Evolutionary conservation across 2,888 invertebrate genomes (phyloP).

Genomic region (Andricus curvator): DNA sequence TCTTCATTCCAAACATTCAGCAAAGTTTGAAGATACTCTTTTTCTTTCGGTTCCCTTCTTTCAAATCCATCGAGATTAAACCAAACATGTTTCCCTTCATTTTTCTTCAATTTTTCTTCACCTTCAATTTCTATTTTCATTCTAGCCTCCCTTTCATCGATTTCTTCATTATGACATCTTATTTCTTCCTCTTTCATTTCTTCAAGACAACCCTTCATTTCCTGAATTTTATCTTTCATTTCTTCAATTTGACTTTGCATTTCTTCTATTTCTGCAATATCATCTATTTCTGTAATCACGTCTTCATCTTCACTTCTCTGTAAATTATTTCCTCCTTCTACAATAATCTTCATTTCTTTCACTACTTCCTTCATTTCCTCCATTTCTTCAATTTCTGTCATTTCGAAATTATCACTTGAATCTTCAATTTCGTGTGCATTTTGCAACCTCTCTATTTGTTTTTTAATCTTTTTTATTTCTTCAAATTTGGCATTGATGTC

Average conservation of each 20-base stretch:
- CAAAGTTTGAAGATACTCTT: neutral
- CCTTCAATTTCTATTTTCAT: neutral
- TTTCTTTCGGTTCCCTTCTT: neutral
- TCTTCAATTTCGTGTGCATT: neutral
- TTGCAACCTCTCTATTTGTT: neutral
- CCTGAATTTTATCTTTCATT: conserved; percentile 9
- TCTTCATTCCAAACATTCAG: neutral
- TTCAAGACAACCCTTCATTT: neutral
- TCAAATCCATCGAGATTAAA: neutral
- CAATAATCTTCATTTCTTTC: neutral
- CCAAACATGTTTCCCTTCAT: neutral
- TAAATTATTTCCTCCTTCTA: neutral
- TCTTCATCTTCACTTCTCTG: neutral
- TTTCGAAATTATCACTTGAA: too few species aligned
- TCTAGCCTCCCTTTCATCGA: neutral
- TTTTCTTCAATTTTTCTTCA: neutral
- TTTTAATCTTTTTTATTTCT: neutral
- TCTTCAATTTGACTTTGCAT: neutral
- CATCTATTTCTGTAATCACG: neutral
- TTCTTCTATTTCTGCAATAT: neutral
- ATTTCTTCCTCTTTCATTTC: neutral
- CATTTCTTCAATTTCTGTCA: neutral
- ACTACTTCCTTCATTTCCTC: neutral
- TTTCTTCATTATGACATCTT: neutral
- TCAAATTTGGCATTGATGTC: neutral